Percentiles rank a stretch among this genome's conserved stretches.
Conservation (phyloP, 1,140 invertebrate genomes). For the Asbolus verrucosus region DNA sequence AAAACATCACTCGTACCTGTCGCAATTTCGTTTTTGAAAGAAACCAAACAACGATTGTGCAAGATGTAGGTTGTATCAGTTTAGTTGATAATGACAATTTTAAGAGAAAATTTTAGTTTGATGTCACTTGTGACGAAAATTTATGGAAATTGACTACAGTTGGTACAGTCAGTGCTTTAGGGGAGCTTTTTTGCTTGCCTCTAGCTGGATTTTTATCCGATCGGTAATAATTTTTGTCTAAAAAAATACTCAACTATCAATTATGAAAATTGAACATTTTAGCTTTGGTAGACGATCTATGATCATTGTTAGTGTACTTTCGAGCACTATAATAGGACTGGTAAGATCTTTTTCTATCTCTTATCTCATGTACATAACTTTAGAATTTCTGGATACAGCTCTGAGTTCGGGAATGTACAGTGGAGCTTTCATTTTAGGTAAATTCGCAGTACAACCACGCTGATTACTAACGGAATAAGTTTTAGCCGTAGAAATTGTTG, state of each 20-base stretch:
- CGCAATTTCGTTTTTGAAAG: constrained; percentile 31
- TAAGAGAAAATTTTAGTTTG: constrained; percentile 65
- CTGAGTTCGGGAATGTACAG: not conserved
- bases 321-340: constrained; percentile 2
- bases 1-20: constrained; percentile 20
- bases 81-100: no score
- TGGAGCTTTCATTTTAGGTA: constrained; percentile 3
- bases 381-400: constrained; percentile 17
- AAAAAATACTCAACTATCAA: no score
- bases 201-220: constrained; percentile 76
- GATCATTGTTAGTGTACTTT: not conserved
- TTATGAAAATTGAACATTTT: not conserved
- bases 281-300: not conserved
- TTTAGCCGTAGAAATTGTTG: constrained; percentile 82
- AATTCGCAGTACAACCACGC: not conserved
- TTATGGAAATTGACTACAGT: constrained; percentile 77
- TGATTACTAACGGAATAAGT: not conserved
- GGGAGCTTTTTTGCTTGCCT: constrained; percentile 75
- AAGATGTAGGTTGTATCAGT: constrained; percentile 36
- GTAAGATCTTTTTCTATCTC: not conserved
- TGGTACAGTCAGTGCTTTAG: constrained; percentile 77
- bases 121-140: constrained; percentile 68
- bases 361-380: not conserved
- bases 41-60: constrained; percentile 38
- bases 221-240: constrained; percentile 62